Percentiles rank a stretch among this genome's conserved stretches.
phyloP scores from a whole-genome alignment of 1,140 invertebrate species.

The Bombus difficillimus region DNA sequence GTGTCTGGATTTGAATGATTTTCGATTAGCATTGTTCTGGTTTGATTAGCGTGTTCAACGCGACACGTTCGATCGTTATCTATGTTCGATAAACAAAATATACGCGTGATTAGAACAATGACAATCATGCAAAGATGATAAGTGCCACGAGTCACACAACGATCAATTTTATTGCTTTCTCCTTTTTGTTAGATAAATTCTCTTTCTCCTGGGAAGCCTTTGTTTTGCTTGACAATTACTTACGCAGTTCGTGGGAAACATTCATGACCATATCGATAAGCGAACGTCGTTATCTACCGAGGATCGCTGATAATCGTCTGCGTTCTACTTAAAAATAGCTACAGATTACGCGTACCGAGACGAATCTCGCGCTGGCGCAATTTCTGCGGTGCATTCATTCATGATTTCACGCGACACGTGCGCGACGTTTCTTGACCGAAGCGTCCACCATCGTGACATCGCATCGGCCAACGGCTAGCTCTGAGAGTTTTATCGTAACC shows the following conservation, averaged over 20 bases:
- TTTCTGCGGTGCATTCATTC: constrained; percentile 61
- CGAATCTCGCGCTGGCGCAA: constrained; percentile 39
- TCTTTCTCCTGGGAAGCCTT: neutral
- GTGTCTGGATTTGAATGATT: neutral
- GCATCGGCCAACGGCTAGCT: neutral
- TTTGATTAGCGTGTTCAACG: neutral
- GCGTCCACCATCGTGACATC: neutral
- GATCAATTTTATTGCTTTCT: neutral
- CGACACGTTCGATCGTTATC: neutral
- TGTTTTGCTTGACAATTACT: constrained; percentile 50
- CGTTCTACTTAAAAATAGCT: constrained; percentile 65
- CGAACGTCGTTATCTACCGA: constrained; percentile 39
- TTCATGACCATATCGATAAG: constrained; percentile 46
- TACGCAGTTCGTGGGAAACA: neutral
- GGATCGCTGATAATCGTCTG: constrained; percentile 66
- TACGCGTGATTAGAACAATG: neutral
- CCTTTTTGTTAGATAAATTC: neutral
- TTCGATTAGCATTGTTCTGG: neutral
- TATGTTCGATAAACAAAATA: neutral
- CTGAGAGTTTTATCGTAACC: too few relatives aligned
- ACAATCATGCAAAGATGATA: neutral
- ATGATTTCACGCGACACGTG: constrained; percentile 61
- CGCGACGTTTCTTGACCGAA: constrained; percentile 13
- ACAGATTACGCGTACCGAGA: constrained; percentile 42
- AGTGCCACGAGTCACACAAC: neutral